These are phyloP conservation scores for Diachrysia chrysitis DNA, from an alignment of 2,888 invertebrate genomes.

Conservation along the genomic window DNA sequence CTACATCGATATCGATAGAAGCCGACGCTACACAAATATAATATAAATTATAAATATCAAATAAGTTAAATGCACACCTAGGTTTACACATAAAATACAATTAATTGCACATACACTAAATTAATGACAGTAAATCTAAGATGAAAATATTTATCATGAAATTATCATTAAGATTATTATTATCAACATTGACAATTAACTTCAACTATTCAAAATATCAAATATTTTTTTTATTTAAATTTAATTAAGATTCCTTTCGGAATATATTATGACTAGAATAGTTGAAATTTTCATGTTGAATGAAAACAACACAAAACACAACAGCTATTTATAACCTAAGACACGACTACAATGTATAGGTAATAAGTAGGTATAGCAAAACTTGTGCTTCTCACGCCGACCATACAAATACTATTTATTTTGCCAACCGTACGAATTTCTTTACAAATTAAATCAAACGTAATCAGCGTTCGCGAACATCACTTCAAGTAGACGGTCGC, in stretches of 20 bases:
- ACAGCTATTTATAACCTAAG: constrained; percentile 83
- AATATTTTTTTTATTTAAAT: constrained; percentile 64
- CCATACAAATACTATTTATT: constrained; percentile 61
- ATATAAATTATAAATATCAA: constrained; percentile 68
- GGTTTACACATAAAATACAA: constrained; percentile 81
- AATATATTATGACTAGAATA: constrained; percentile 75
- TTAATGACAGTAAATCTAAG: constrained; percentile 79
- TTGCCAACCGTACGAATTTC: constrained; percentile 65
- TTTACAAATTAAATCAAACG: constrained; percentile 67
- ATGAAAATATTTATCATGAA: constrained; percentile 77
- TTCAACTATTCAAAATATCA: constrained; percentile 73
- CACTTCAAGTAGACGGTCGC: constrained; percentile 56
- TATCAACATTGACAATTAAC: constrained; percentile 65
- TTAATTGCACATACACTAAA: constrained; percentile 86
- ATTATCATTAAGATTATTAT: constrained; percentile 76
- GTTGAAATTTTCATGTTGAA: constrained; percentile 75
- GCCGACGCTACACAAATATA: constrained; percentile 55
- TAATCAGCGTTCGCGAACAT: constrained; percentile 50
- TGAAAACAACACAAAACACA: constrained; percentile 84
- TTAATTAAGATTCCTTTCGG: constrained; percentile 61
- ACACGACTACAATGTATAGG: constrained; percentile 68
- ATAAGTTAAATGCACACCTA: constrained; percentile 83
- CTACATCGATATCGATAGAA: constrained; percentile 52
- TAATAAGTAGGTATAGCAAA: constrained; percentile 76
- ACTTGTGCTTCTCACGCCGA: constrained; percentile 79